Conservation (phyloP, 2,888 invertebrate species). For the Pharmacophagus antenor region DNA sequence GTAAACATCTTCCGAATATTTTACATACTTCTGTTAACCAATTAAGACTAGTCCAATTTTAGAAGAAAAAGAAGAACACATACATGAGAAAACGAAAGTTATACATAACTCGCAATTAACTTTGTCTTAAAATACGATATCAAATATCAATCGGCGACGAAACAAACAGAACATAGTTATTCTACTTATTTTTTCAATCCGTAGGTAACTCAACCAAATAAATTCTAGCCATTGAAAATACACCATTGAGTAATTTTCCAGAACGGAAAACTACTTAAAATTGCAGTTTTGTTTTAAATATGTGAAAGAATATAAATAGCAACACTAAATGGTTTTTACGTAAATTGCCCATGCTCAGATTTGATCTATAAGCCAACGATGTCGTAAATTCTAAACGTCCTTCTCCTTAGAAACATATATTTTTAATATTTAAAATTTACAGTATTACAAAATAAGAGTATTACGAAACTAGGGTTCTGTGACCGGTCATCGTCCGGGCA, state of each 20-base stretch:
- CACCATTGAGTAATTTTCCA: background rate
- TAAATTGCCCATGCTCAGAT: background rate
- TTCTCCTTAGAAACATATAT: constrained; percentile 15
- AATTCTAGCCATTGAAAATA: no score
- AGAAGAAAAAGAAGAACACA: no score
- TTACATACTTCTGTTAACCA: no score
- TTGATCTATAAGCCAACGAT: background rate
- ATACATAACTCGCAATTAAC: no score
- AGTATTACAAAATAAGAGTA: constrained; percentile 24
- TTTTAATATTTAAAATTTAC: constrained; percentile 22
- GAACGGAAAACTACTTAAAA: background rate
- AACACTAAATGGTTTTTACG: background rate
- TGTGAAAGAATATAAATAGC: background rate
- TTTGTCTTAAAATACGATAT: no score
- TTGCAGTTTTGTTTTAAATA: background rate
- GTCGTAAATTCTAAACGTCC: background rate
- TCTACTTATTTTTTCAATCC: background rate
- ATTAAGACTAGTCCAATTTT: no score
- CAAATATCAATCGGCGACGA: no score
- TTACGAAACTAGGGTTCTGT: constrained; percentile 23
- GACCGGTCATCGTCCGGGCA: constrained; percentile 47
- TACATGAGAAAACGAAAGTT: no score
- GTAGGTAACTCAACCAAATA: background rate
- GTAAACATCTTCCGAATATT: no score
- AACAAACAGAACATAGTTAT: no score